Evolutionary conservation across 2,888 invertebrate genomes (phyloP).

Genomic region (Timandra comae): DNA sequence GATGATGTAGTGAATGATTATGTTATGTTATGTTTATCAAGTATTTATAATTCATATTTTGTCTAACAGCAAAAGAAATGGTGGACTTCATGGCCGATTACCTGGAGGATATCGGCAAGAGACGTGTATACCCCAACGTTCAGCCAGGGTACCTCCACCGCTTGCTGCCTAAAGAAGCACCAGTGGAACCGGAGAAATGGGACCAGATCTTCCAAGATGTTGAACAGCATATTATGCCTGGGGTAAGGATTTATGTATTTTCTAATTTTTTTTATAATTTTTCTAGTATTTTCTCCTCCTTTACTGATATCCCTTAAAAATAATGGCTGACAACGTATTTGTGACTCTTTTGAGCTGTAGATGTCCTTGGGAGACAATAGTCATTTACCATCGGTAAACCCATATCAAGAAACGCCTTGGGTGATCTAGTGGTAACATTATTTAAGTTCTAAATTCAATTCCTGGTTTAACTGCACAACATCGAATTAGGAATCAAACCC

Average conservation of each 20-base stretch:
- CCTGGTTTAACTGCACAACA: too few relatives aligned
- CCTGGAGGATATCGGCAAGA: slow-evolving; percentile 90
- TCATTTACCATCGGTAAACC: too few relatives aligned
- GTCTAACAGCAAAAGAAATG: slow-evolving; percentile 94
- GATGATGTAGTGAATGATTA: background rate
- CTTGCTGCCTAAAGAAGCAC: slow-evolving; percentile 91
- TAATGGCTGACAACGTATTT: too few relatives aligned
- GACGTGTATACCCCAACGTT: slow-evolving; percentile 94
- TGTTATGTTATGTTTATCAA: slow-evolving; percentile 4
- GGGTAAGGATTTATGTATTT: slow-evolving; percentile 76
- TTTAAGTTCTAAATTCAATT: too few relatives aligned
- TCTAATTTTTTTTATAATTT: too few relatives aligned
- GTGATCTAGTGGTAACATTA: too few relatives aligned
- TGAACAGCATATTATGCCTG: slow-evolving; percentile 97
- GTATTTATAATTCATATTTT: background rate
- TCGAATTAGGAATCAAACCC: too few relatives aligned
- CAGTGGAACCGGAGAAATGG: slow-evolving; percentile 91
- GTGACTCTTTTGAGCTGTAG: too few relatives aligned
- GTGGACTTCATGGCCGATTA: slow-evolving; percentile 99
- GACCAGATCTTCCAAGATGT: slow-evolving; percentile 94
- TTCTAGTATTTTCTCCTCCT: too few relatives aligned
- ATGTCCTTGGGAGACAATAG: too few relatives aligned
- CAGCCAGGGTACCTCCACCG: slow-evolving; percentile 95
- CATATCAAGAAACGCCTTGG: too few relatives aligned
- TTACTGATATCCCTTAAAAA: too few relatives aligned